A percentile compares a stretch with the other conserved stretches of the same genome.
These are phyloP conservation scores for Cheilosia vernalis DNA, from an alignment of 2,888 invertebrate species.

Conservation along the genomic window DNA sequence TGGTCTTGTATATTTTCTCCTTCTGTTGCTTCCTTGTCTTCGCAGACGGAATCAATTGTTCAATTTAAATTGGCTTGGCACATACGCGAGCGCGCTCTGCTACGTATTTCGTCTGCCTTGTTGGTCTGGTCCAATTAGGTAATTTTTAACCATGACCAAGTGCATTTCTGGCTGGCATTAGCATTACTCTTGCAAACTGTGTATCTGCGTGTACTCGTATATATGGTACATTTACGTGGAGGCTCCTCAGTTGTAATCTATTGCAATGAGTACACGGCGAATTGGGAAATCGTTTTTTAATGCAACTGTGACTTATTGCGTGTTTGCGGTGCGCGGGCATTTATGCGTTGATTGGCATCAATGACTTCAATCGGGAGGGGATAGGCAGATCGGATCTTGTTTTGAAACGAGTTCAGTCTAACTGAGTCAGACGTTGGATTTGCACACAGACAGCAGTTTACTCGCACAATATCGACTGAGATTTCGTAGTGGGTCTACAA, in stretches of 20 bases:
- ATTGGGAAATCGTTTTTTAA: background rate
- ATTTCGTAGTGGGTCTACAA: no score
- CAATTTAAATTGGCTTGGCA: conserved; percentile 22
- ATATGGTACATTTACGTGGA: background rate
- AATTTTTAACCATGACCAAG: conserved; percentile 27
- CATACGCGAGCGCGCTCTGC: no score
- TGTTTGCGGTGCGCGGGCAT: background rate
- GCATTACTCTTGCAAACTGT: conserved; percentile 2
- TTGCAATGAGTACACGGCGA: background rate
- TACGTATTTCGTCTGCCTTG: background rate
- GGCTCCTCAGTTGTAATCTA: background rate
- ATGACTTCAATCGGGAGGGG: background rate
- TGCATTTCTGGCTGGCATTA: conserved; percentile 12
- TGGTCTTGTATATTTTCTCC: no score
- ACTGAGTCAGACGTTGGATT: no score
- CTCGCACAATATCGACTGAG: no score
- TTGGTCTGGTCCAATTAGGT: conserved; percentile 37
- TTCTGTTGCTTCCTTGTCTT: background rate
- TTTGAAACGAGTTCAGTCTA: background rate
- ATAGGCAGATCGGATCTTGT: background rate
- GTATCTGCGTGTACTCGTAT: no score
- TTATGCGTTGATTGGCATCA: conserved; percentile 2
- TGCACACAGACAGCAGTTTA: no score
- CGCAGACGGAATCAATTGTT: conserved; percentile 37
- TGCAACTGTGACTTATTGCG: conserved; percentile 7